Evolutionary conservation across 2,888 invertebrate genomes (phyloP), one percentile per base, ranked within the genome.

Genomic region (Hypselothyrea guttata): DNA sequence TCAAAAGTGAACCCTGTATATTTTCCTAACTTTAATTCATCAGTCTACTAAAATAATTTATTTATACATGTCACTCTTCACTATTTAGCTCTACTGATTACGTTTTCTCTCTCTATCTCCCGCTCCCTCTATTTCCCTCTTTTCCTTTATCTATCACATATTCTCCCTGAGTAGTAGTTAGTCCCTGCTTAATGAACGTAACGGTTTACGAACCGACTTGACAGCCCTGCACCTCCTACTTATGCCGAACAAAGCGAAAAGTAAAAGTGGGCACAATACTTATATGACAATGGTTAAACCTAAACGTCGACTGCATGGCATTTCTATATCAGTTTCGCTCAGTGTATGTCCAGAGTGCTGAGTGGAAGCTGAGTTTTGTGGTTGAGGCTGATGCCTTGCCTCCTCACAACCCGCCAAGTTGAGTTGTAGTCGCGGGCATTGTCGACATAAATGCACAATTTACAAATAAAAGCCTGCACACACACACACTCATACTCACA

Each of bases 371-470:
- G 33, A 5, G 27, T 22, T 38, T 0, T 34, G 11, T 27, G 28
- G 37, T 16, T 8, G 35, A 8, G 51, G 33, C 30, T 33, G 55
- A 38, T 49, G 42, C 49, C 49, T 33, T 60, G 9, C 40, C 12
- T 38, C 47, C 60, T 61, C 64, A 57, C 53, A 66, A 47, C 54
- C 70, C 77, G 46, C 58, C 70, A 57, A 72, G 53, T 67, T 74
- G 84, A 48, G 60, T 67, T 53, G 60, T 58, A 66, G 62, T 38
- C 46, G 69, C 76, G 59, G 44, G 61, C 69, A 85, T 81, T 85
- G 85, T 81, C 71, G 82, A 76, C 67, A 57, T 82, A 82, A 82
- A 85, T 82, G 81, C 81, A 82, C 81, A 85, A 82, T 82, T 82
- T 82, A 81, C 81, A 66, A 71, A 84, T 76, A 85, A 81, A 81